Evolutionary conservation across 1,140 invertebrate genomes (phyloP), one percentile per base, ranked within the genome.

Genomic region (Stegodyphus dumicola): DNA sequence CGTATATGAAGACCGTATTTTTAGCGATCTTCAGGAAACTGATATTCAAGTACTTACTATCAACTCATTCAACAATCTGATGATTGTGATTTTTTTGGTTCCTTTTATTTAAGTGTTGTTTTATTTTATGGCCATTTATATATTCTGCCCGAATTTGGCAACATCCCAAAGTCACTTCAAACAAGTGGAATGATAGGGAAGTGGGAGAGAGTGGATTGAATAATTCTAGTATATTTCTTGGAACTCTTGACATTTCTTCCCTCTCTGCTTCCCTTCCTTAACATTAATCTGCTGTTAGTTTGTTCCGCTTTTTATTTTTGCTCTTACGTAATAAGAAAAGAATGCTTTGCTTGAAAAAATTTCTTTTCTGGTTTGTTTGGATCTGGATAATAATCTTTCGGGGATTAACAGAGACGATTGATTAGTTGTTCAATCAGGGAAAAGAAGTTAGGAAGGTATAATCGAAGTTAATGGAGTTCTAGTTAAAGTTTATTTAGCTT

Each of bases 141-240:
- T 33, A 33, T 33, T 33, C 51, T 79, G 49, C 66, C 53, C 15
- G 77, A 70, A 69, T 79, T 79, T 79, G 77, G 77, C 66, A 71
- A 10, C 1, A 11, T 60, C 66, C 77, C 77, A 79, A 71, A 17
- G 17, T 79, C 77, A 69, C 77, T 79, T 71, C 66, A 70, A 79
- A 79, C 77, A 79, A 79, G 77, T 79, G 77, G 77, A 52, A 11
- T 67, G 49, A 78, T 78, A 66, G 77, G 77, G 52, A 79, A 67
- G 13, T 10, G 13, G 77, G 13, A 18, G n/a, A 48, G 65, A 67
- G 18, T 33, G 67, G 67, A 53, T 56, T 71, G 67, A 79, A 79
- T 79, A 79, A 79, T 79, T 79, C 77, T 53, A 4, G 66, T 66
- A 78, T 69, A 69, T 78, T 78, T 51, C 17, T 78, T 5, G n/a